Evolutionary conservation across 2,797 vertebrate species (phyloP).

Genomic region (Rhinella marina): DNA sequence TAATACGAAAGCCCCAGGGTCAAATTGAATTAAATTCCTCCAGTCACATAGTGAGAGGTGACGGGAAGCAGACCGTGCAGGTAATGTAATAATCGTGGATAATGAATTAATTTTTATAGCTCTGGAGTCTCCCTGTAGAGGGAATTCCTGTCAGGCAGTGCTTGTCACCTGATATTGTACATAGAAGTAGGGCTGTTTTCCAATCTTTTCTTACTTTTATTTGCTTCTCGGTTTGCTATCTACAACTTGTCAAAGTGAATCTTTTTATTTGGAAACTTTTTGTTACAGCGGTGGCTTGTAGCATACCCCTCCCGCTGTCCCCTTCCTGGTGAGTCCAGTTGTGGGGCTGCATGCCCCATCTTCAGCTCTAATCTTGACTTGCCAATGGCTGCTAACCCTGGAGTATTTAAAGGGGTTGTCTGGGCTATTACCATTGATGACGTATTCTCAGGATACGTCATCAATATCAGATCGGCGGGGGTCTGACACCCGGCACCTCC

Average conservation of each 20-base stretch:
- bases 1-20: slow-evolving; percentile 94
- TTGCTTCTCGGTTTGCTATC: neutral
- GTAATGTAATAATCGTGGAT: slow-evolving; percentile 69
- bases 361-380: no score
- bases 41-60: slow-evolving; percentile 89
- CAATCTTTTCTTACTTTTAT: no score
- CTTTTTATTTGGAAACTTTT: neutral
- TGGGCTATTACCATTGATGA: no score
- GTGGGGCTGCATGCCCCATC: no score
- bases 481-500: no score
- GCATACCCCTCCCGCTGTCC: no score
- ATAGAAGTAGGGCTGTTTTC: neutral
- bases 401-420: no score
- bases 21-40: slow-evolving; percentile 92
- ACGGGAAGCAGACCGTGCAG: slow-evolving; percentile 97
- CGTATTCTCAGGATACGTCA: no score
- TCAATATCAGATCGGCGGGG: no score
- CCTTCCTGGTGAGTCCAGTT: no score
- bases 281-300: neutral
- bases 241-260: neutral
- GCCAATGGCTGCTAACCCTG: no score
- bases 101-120: slow-evolving; percentile 17
- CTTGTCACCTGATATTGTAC: neutral
- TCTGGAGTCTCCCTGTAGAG: neutral
- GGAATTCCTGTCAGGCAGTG: neutral